Evolutionary conservation across 1,140 invertebrate species (phyloP).

Genomic region (Onthophagus taurus): DNA sequence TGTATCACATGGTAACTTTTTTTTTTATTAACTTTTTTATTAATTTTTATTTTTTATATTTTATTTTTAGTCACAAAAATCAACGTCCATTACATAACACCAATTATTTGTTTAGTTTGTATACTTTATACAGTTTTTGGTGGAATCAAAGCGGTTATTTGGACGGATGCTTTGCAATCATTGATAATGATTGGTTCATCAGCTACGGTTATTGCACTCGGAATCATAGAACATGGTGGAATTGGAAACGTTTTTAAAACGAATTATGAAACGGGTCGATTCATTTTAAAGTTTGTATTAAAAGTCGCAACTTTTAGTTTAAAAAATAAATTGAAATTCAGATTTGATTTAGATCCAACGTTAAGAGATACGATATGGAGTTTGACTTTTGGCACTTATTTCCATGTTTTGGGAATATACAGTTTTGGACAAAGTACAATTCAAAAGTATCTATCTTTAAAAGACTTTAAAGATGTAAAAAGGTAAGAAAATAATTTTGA

Average conservation of each 20-base stretch:
- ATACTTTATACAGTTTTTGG: constrained; percentile 70
- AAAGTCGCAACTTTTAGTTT: no score
- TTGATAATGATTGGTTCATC: constrained; percentile 52
- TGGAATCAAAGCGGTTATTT: constrained; percentile 62
- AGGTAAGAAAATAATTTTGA: no score
- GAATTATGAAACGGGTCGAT: constrained; percentile 40
- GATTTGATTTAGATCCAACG: constrained; percentile 15
- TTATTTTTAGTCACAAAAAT: constrained; percentile 54
- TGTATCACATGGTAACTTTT: constrained; percentile 42
- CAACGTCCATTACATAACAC: constrained; percentile 50
- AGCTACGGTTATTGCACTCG: constrained; percentile 34
- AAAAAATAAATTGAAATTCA: no score
- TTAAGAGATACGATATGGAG: constrained; percentile 40
- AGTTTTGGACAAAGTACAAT: constrained; percentile 48
- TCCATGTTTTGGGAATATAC: constrained; percentile 46
- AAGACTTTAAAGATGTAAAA: constrained; percentile 39
- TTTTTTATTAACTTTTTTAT: not conserved
- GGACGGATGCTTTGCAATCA: constrained; percentile 59
- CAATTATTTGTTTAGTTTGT: constrained; percentile 58
- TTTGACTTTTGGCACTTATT: constrained; percentile 43
- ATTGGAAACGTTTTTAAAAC: constrained; percentile 40
- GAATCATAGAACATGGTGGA: constrained; percentile 54
- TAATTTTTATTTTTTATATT: not conserved
- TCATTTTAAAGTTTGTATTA: constrained; percentile 26
- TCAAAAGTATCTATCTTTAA: constrained; percentile 47